Evolutionary conservation across 2,113 vertebrate genomes (phyloP).

Genomic region (Ariopsis seemanni): DNA sequence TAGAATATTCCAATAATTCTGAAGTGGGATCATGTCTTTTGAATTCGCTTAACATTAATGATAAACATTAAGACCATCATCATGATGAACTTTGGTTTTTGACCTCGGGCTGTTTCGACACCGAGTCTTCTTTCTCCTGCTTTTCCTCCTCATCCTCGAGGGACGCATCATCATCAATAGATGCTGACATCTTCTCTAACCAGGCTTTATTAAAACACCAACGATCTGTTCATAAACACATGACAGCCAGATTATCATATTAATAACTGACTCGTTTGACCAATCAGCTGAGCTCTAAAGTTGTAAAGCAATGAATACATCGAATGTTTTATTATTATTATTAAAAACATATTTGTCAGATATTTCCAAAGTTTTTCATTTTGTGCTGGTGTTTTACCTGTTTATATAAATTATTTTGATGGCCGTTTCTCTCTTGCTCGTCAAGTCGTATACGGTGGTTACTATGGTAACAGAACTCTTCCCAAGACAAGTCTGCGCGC

Average conservation of each 20-base stretch:
- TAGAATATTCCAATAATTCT: background rate
- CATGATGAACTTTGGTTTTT: background rate
- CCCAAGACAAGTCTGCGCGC: background rate
- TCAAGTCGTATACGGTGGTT: conserved; percentile 25
- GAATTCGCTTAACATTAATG: background rate
- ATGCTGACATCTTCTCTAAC: conserved; percentile 41
- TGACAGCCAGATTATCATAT: background rate
- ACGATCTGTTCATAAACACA: background rate
- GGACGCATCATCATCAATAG: conserved; percentile 39
- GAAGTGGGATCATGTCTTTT: background rate
- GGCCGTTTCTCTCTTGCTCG: background rate
- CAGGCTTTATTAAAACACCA: background rate
- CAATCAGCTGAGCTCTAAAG: background rate
- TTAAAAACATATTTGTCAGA: background rate
- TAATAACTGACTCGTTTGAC: background rate
- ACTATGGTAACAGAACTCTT: conserved; percentile 9
- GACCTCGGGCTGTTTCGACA: conserved; percentile 40
- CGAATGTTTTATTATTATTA: background rate
- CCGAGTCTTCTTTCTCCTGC: conserved; percentile 8
- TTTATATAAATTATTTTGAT: background rate
- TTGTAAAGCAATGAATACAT: background rate
- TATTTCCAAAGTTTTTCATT: background rate
- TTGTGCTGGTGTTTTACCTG: background rate
- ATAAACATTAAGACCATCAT: background rate
- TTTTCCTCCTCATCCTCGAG: conserved; percentile 54